Base-by-base conservation (phyloP, 2,113 vertebrate genomes). In the Erinaceus europaeus region DNA sequence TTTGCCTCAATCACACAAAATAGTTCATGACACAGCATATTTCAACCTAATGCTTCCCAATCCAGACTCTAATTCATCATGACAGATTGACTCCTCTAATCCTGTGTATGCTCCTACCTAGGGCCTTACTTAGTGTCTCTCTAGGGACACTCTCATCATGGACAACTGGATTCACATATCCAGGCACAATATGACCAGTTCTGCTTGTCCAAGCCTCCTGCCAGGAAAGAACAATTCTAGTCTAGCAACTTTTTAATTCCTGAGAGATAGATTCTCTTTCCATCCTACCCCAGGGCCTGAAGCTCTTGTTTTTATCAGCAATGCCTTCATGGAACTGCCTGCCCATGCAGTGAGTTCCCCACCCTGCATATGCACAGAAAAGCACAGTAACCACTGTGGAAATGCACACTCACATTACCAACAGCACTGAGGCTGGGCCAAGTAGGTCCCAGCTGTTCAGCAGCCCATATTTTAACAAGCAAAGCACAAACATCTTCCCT, bases 261-360 rank as follows among this genome's bases (percentile, higher is more conserved):
- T 36, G 27, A 32, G 44, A 48, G 9, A 80, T 57, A 61, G 34
- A 20, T 59, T 55, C 25, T 62, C 10, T 64, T 36, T 52, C n/a
- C n/a, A 40, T 18, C 6, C 42, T 29, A 27, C 32, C 17, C 10
- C 29, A 36, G 32, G 5, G 23, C 10, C 36, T 13, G 2, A 13
- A 64, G 40, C 34, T 62, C 78, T 27, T 44, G 0, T 17, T 61
- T 27, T 64, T 74, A 18, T 50, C 23, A 10, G 64, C 6, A 34
- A 55, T 15, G 18, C 52, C 29, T 52, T 34, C 59, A 27, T 1
- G 11, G 64, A 77, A 69, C 34, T 38, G 1, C 10, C 46, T 44
- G 44, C 4, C 32, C 29, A 25, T 3, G 0, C n/a, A n/a, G 14
- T 23, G 18, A 9, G 14, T 6, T 27, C 18, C 20, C 2, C 3